Conservation (phyloP, 2,888 invertebrate species). For the Lasioglossum vierecki region DNA sequence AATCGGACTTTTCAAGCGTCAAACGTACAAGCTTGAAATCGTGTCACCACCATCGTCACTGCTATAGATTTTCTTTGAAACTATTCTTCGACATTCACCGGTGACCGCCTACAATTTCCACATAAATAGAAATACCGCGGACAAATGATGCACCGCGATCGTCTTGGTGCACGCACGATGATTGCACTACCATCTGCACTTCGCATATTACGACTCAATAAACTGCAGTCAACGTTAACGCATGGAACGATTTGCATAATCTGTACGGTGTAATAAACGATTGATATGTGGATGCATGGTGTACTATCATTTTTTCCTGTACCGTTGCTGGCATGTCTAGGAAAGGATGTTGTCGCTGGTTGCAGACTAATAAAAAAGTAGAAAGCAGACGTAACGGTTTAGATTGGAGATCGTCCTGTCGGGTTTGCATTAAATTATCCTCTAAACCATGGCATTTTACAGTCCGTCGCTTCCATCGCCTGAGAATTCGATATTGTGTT, state of each 20-base stretch:
- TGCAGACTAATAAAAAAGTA: neutral
- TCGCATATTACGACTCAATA: slow-evolving; percentile 9
- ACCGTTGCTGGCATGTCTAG: neutral
- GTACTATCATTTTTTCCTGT: neutral
- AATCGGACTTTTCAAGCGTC: neutral
- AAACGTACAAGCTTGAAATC: neutral
- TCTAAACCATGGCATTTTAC: slow-evolving; percentile 6
- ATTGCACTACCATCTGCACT: neutral
- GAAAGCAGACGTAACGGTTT: slow-evolving; percentile 7
- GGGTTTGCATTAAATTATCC: neutral
- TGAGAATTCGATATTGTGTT: neutral
- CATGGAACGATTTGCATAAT: slow-evolving; percentile 10
- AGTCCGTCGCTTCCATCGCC: neutral
- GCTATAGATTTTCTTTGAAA: neutral
- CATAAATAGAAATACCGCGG: slow-evolving; percentile 1
- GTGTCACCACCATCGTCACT: neutral
- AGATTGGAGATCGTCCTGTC: neutral
- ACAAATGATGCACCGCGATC: neutral
- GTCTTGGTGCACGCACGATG: neutral
- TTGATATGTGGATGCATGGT: slow-evolving; percentile 3
- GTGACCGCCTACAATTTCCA: slow-evolving; percentile 12
- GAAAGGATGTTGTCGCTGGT: neutral
- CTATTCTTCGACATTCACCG: neutral
- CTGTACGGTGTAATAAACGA: slow-evolving; percentile 9
- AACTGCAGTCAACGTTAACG: slow-evolving; percentile 13